These are phyloP conservation scores for Trilocha varians DNA, from an alignment of 2,888 invertebrate genomes.

Conservation along the genomic window DNA sequence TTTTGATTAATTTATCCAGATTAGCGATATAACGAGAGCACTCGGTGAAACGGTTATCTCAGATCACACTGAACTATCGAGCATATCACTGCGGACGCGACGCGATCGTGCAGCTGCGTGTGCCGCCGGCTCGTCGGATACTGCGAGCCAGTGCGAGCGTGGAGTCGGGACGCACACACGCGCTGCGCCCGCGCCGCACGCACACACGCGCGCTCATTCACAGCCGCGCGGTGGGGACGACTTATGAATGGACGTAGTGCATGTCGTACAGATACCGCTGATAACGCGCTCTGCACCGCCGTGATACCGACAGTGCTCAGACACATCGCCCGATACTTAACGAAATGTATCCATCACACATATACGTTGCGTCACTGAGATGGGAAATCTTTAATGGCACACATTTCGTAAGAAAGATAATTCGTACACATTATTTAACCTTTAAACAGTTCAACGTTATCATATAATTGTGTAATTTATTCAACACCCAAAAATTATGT, in stretches of 20 bases:
- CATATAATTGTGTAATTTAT: too few relatives aligned
- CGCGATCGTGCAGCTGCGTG: conserved; percentile 27
- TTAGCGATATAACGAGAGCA: conserved; percentile 57
- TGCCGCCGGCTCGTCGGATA: conserved; percentile 47
- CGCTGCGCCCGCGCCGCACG: conserved; percentile 50
- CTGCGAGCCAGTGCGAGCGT: conserved; percentile 30
- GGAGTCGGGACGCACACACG: conserved; percentile 7
- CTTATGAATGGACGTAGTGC: conserved; percentile 72
- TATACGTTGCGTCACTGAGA: conserved; percentile 25
- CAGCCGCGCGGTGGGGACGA: conserved; percentile 36
- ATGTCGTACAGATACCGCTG: conserved; percentile 57
- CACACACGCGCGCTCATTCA: conserved; percentile 57
- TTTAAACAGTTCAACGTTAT: too few relatives aligned
- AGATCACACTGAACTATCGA: conserved; percentile 50
- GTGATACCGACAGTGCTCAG: too few relatives aligned
- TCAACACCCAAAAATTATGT: too few relatives aligned
- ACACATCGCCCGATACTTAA: too few relatives aligned
- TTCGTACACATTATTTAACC: conserved; percentile 8
- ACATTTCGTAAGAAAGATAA: conserved; percentile 26
- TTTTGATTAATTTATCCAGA: conserved; percentile 67
- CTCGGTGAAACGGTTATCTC: conserved; percentile 36
- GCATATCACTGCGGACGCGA: conserved; percentile 51
- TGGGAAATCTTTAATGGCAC: conserved; percentile 18
- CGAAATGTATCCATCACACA: conserved; percentile 22
- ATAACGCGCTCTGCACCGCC: conserved; percentile 54